These are phyloP conservation scores for Eupithecia insigniata DNA, from an alignment of 2,888 invertebrate species.

Conservation along the genomic window DNA sequence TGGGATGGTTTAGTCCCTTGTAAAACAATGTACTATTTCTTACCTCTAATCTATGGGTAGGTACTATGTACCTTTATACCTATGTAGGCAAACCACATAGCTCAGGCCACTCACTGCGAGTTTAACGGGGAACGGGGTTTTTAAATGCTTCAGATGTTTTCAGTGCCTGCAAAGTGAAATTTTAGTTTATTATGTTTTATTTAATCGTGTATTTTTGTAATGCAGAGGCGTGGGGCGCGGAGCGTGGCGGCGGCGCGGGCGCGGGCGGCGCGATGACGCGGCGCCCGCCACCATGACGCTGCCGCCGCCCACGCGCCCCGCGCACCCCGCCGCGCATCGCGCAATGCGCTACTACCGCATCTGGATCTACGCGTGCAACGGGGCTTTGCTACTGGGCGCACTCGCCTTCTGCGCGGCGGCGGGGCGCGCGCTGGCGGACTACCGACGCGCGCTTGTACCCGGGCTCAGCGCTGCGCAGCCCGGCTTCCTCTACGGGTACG, in stretches of 20 bases:
- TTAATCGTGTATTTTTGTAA: neutral
- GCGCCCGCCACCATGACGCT: conserved; percentile 85
- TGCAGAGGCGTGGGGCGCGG: conserved; percentile 83
- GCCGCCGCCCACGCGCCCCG: conserved; percentile 83
- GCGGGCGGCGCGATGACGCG: conserved; percentile 83
- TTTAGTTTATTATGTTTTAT: neutral
- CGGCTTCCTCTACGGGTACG: conserved; percentile 92
- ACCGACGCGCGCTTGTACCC: conserved; percentile 88
- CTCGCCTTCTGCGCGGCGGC: conserved; percentile 91
- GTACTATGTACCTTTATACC: no score
- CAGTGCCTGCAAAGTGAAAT: neutral
- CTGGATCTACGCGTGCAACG: conserved; percentile 97
- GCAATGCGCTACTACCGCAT: conserved; percentile 92
- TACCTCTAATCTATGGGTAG: no score
- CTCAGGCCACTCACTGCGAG: neutral
- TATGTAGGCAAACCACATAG: neutral
- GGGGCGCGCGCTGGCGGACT: conserved; percentile 88
- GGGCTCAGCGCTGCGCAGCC: conserved; percentile 91
- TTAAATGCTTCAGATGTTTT: no score
- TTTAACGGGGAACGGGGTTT: no score
- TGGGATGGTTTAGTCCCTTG: no score
- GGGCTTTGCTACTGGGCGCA: conserved; percentile 92
- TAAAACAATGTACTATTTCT: no score
- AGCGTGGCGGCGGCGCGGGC: conserved; percentile 84
- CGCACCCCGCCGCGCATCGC: conserved; percentile 84